Conservation (phyloP, 2,797 vertebrate genomes). For the Megalops cyprinoides region DNA sequence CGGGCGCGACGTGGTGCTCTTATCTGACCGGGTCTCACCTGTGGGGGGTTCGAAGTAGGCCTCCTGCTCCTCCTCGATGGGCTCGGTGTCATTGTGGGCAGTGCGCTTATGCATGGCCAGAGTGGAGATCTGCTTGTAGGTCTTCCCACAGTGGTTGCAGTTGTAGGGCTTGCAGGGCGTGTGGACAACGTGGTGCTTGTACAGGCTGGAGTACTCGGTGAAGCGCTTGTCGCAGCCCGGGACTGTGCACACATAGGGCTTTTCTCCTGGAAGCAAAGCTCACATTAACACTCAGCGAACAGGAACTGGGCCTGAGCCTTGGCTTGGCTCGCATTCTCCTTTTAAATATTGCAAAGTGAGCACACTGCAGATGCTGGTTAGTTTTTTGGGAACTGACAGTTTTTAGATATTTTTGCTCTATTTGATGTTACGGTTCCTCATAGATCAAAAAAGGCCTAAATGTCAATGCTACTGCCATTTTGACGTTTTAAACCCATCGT, state of each 20-base stretch:
- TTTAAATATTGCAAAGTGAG: not conserved
- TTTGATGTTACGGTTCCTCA: not conserved
- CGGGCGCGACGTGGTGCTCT: not conserved
- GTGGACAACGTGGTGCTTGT: conserved; percentile 98
- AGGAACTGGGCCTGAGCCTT: too few species aligned
- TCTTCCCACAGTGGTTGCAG: conserved; percentile 98
- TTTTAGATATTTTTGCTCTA: too few species aligned
- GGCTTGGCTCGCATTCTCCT: not conserved
- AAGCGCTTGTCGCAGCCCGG: conserved; percentile 98
- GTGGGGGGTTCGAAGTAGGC: conserved; percentile 93
- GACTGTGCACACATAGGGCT: conserved; percentile 97
- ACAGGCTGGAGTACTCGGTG: conserved; percentile 98
- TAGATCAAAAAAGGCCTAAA: not conserved
- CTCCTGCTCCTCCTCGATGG: conserved; percentile 96
- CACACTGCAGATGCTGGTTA: not conserved
- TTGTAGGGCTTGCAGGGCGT: conserved; percentile 98
- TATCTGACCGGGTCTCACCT: conserved; percentile 68
- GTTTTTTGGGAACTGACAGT: too few species aligned
- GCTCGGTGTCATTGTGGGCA: conserved; percentile 95
- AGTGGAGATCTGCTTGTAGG: conserved; percentile 98
- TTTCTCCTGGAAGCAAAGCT: conserved; percentile 81
- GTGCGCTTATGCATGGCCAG: conserved; percentile 98
- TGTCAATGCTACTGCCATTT: too few species aligned
- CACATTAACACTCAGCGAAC: not conserved
- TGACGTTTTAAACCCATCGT: too few species aligned